phyloP scores from a whole-genome alignment of 2,888 invertebrate genomes.

The Nysson spinosus region DNA sequence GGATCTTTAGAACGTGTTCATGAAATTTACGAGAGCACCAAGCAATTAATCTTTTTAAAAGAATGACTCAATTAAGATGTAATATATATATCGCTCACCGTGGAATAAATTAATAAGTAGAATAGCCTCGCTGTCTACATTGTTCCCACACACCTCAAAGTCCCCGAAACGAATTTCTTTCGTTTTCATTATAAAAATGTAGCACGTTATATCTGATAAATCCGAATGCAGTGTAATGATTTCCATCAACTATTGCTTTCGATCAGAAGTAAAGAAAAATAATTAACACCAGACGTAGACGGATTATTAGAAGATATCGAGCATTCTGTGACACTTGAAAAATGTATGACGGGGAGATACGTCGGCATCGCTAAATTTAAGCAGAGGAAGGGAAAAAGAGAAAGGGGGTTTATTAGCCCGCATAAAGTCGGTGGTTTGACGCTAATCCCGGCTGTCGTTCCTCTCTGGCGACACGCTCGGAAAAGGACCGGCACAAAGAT shows the following conservation, averaged over 20 bases:
- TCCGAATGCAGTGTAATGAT: background rate
- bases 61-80: constrained; percentile 40
- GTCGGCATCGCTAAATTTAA: constrained; percentile 25
- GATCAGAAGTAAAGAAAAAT: background rate
- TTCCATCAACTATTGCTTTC: background rate
- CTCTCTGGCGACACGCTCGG: constrained; percentile 37
- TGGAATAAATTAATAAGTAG: too few relatives aligned
- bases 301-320: constrained; percentile 20
- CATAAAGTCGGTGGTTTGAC: constrained; percentile 63
- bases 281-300: background rate
- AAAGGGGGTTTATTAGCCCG: constrained; percentile 49
- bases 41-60: constrained; percentile 32
- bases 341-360: constrained; percentile 25
- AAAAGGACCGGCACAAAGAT: constrained; percentile 46
- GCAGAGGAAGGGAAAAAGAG: background rate
- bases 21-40: too few relatives aligned
- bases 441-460: constrained; percentile 62
- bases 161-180: too few relatives aligned
- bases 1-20: constrained; percentile 33
- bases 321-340: constrained; percentile 5
- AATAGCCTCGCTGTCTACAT: too few relatives aligned
- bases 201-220: too few relatives aligned
- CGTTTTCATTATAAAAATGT: too few relatives aligned
- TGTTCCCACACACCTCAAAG: too few relatives aligned
- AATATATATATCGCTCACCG: too few relatives aligned